Percentiles rank a stretch among this genome's conserved stretches.
phyloP scores from a whole-genome alignment of 1,140 invertebrate species.

The Tetragnatha versicolor region DNA sequence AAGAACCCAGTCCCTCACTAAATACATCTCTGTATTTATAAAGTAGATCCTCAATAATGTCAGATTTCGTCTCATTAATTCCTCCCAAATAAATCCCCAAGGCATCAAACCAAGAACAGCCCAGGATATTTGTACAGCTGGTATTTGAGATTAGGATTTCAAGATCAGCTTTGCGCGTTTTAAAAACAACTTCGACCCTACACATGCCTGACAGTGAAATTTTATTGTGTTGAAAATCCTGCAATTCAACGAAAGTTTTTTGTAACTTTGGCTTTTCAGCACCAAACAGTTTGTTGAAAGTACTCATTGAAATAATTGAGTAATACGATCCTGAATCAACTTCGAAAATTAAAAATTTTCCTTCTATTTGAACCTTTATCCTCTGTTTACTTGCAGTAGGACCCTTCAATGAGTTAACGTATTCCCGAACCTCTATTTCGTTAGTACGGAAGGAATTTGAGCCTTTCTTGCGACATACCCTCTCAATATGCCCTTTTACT shows the following conservation, averaged over 20 bases:
- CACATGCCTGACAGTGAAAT: background rate
- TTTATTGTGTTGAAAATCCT: background rate
- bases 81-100: too few relatives aligned
- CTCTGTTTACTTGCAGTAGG: background rate
- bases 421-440: background rate
- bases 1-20: background rate
- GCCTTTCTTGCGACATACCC: background rate
- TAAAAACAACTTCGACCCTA: background rate
- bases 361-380: background rate
- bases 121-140: background rate
- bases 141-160: too few relatives aligned
- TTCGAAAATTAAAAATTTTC: background rate
- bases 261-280: too few relatives aligned
- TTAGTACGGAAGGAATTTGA: background rate
- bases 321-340: background rate
- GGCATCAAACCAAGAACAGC: background rate
- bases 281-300: background rate
- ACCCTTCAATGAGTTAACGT: background rate
- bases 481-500: background rate
- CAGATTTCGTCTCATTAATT: too few relatives aligned
- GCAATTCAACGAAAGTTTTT: background rate
- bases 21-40: too few relatives aligned
- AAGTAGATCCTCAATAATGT: too few relatives aligned
- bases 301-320: background rate
- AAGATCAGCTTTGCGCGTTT: too few relatives aligned